A percentile compares a stretch with the other conserved stretches of the same genome.
phyloP scores from a whole-genome alignment of 2,113 vertebrate species.

The Monarcha castaneiventris region DNA sequence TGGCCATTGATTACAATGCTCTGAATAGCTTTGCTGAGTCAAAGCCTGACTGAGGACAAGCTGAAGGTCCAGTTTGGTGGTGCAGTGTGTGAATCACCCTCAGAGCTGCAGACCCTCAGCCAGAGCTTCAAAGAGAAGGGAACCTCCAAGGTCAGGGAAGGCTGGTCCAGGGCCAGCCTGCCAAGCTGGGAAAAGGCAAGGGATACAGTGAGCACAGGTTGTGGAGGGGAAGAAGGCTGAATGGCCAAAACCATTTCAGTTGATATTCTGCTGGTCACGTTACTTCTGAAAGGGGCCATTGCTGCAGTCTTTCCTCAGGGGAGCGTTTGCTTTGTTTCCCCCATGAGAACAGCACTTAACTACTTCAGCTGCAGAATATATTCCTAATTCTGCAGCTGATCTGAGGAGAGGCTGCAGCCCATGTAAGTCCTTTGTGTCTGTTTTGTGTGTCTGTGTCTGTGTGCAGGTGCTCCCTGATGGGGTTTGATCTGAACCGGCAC shows the following conservation, averaged over 20 bases:
- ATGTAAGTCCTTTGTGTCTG: neutral
- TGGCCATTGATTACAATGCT: neutral
- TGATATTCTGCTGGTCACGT: rapidly evolving
- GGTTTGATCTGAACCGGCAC: slow-evolving; percentile 95
- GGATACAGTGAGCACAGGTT: neutral
- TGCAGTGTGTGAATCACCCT: neutral
- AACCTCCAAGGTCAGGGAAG: neutral
- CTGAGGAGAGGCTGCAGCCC: neutral
- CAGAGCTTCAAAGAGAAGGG: neutral
- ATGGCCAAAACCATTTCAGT: neutral
- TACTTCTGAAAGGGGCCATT: neutral
- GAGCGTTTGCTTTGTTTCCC: neutral
- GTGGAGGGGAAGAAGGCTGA: neutral
- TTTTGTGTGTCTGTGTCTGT: neutral
- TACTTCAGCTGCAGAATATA: neutral
- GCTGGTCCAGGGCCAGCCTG: neutral
- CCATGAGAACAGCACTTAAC: neutral
- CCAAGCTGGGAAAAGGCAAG: neutral
- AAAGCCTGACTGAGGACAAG: neutral
- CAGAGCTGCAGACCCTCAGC: neutral
- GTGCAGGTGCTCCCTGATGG: slow-evolving; percentile 93
- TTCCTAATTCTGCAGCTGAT: neutral
- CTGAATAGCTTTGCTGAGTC: neutral
- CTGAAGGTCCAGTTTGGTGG: neutral
- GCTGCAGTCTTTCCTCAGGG: neutral